These are phyloP conservation scores for Spea multiplicata DNA, from an alignment of 2,113 vertebrate species.

Conservation along the genomic window DNA sequence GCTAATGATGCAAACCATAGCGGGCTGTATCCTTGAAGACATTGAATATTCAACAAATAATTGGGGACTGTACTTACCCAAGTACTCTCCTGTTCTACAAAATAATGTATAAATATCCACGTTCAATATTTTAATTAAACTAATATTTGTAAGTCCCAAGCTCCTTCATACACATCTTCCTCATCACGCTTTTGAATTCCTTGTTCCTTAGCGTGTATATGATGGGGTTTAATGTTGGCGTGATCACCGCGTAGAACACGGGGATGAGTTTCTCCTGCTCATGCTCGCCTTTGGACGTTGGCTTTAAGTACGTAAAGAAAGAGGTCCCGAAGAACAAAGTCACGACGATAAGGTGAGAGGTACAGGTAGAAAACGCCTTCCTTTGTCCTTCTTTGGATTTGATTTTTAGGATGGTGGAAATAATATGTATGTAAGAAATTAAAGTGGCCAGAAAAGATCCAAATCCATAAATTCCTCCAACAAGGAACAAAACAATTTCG, in stretches of 20 bases:
- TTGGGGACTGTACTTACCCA: no score
- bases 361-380: slow-evolving; percentile 58
- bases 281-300: slow-evolving; percentile 36
- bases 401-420: slow-evolving; percentile 50
- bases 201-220: slow-evolving; percentile 63
- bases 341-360: slow-evolving; percentile 56
- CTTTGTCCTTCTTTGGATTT: slow-evolving; percentile 48
- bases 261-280: slow-evolving; percentile 54
- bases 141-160: not conserved
- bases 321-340: slow-evolving; percentile 56
- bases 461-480: slow-evolving; percentile 49
- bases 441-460: slow-evolving; percentile 50
- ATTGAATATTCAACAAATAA: no score
- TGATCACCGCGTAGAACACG: slow-evolving; percentile 56
- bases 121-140: not conserved
- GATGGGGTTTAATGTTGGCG: slow-evolving; percentile 61
- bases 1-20: no score
- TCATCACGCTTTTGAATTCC: slow-evolving; percentile 56
- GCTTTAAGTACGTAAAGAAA: slow-evolving; percentile 58
- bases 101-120: no score
- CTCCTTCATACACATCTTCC: not conserved
- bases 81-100: no score
- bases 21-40: no score
- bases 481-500: slow-evolving; percentile 44
- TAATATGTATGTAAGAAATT: slow-evolving; percentile 52